phyloP scores from a whole-genome alignment of 64 coral and sea anemone species.

The Pocillopora damicornis region DNA sequence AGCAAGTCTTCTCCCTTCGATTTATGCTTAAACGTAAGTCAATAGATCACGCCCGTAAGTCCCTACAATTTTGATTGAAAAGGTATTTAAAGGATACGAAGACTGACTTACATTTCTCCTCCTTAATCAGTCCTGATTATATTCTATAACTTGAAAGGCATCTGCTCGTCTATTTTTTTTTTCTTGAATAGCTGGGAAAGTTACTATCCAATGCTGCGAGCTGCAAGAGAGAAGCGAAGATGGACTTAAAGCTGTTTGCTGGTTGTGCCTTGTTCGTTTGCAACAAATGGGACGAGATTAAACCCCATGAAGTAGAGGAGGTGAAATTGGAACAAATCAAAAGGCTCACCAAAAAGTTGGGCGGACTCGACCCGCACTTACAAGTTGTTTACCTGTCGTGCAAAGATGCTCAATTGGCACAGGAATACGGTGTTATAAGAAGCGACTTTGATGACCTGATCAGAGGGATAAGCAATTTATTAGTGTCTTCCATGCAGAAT shows the following conservation, averaged over 20 bases:
- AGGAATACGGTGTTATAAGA: not conserved
- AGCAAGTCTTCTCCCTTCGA: too few relatives aligned
- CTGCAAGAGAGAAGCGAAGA: not conserved
- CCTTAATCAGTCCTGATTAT: not conserved
- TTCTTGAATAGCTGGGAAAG: not conserved
- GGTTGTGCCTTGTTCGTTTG: constrained; percentile 8
- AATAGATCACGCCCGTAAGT: too few relatives aligned
- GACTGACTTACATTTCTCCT: too few relatives aligned
- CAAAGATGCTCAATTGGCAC: not conserved
- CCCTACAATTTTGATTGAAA: too few relatives aligned
- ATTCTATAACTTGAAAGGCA: not conserved
- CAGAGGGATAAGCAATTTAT: not conserved
- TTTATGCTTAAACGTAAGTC: too few relatives aligned
- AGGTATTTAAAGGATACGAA: too few relatives aligned
- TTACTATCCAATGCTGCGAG: not conserved
- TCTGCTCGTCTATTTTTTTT: not conserved
- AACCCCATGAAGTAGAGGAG: not conserved
- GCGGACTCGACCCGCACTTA: not conserved
- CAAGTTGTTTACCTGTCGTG: constrained; percentile 14
- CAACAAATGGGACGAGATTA: constrained; percentile 15
- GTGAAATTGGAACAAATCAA: not conserved
- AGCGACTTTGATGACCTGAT: constrained; percentile 3
- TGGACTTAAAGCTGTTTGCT: not conserved
- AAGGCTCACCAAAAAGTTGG: not conserved
- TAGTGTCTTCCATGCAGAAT: not conserved